Evolutionary conservation across 1,140 invertebrate genomes (phyloP).

Genomic region (Panagrolaimus sp.): DNA sequence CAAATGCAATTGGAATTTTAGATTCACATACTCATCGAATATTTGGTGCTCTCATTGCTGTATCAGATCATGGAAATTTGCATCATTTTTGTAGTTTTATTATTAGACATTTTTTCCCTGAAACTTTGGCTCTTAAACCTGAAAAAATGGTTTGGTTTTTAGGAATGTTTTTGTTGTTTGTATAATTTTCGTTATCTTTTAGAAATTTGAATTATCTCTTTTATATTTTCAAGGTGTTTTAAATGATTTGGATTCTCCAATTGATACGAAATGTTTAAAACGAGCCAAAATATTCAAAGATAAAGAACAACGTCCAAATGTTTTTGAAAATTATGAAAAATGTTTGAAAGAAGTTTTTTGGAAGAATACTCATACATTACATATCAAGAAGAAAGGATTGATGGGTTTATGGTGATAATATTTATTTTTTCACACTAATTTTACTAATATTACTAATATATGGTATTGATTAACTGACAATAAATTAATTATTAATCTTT

Average conservation of each 20-base stretch:
- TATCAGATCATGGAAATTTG: neutral
- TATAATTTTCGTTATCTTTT: neutral
- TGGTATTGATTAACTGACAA: no score
- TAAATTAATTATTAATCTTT: no score
- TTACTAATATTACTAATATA: no score
- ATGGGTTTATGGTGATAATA: no score
- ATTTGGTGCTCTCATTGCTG: neutral
- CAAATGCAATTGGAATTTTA: neutral
- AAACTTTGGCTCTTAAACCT: neutral
- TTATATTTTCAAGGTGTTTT: neutral
- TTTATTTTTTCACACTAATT: no score
- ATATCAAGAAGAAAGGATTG: no score
- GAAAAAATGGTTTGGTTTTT: neutral
- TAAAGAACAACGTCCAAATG: no score
- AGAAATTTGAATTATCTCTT: neutral
- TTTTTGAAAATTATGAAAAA: no score
- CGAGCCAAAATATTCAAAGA: no score
- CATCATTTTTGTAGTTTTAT: slow-evolving; percentile 1
- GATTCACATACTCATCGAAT: slow-evolving; percentile 6
- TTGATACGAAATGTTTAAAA: neutral
- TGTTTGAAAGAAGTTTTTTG: no score
- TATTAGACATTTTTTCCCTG: neutral
- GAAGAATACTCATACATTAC: no score
- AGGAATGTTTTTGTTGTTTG: neutral
- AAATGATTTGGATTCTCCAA: neutral